These are phyloP conservation scores for Oscheius sp. DNA, from an alignment of 2,888 invertebrate species.

Conservation along the genomic window DNA sequence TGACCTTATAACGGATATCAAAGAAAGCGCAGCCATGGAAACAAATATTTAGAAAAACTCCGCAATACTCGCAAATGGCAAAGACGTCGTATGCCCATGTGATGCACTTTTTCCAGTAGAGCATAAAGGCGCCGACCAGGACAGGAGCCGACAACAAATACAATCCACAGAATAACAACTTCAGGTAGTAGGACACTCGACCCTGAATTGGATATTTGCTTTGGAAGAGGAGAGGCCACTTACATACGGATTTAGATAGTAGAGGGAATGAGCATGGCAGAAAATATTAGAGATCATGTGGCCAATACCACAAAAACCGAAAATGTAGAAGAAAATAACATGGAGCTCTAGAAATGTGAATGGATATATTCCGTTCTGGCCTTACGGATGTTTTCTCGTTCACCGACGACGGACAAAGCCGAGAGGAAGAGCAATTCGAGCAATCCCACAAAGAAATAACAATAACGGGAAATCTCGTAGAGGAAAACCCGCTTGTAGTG, in stretches of 20 bases:
- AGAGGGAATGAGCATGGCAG: conserved; percentile 71
- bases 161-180: conserved; percentile 63
- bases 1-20: conserved; percentile 71
- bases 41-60: conserved; percentile 70
- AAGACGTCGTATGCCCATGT: conserved; percentile 72
- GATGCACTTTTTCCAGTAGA: conserved; percentile 72
- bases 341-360: conserved; percentile 63
- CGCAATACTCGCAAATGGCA: conserved; percentile 70
- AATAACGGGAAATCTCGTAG: conserved; percentile 57
- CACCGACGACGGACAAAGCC: conserved; percentile 70
- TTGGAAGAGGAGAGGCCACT: conserved; percentile 43
- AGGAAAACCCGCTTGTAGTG: conserved; percentile 65
- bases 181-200: conserved; percentile 67
- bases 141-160: conserved; percentile 72
- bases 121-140: conserved; percentile 66
- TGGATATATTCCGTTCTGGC: background rate
- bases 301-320: conserved; percentile 70
- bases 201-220: conserved; percentile 58
- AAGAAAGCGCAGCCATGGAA: conserved; percentile 73
- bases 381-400: conserved; percentile 69
- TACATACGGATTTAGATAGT: conserved; percentile 72
- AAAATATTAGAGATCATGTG: conserved; percentile 71
- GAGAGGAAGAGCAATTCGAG: conserved; percentile 61
- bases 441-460: conserved; percentile 56
- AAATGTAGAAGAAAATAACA: conserved; percentile 72